Evolutionary conservation across 2,113 vertebrate species (phyloP), one percentile per base, ranked within the genome.

Genomic region (Toxostoma redivivum): DNA sequence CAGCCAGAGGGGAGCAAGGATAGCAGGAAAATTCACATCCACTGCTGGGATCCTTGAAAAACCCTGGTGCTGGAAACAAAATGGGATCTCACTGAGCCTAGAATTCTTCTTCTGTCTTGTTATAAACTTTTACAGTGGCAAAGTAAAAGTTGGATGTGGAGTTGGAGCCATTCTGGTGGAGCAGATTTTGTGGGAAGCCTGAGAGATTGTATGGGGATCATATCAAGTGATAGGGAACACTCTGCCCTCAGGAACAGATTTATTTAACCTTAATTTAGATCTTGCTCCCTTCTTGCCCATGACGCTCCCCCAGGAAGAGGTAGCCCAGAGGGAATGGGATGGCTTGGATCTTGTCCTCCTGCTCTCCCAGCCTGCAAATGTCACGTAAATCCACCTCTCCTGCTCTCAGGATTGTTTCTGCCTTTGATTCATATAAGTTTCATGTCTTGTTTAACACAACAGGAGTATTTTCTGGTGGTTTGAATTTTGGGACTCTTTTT

Each of bases 171-270:
- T 77, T 77, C 51, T 38, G 64, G 22, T 56, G 40, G 33, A 78
- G 81, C 48, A 62, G 53, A n/a, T 58, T 92, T 84, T 83, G 42
- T 70, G 47, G 71, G 58, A 74, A 50, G 33, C 21, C 23, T 51
- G 15, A 74, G n/a, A 74, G 45, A 35, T 51, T 4, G 1, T 28
- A 2, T 2, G 37, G 85, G 15, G 51, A 37, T 45, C 1, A 0
- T 37, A 24, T 35, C 65, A 54, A 38, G 33, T 35, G 66, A 11
- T 18, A 12, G 35, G 45, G 44, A 79, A 33, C 42, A n/a, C 16
- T 83, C 47, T 82, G 40, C 42, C 28, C 61, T 93, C 65, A 24
- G 42, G 50, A 15, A 22, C 24, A 62, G 31, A 44, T 5, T 53
- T 47, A 19, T 38, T 80, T 56, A 82, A 53, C 48, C 53, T 72